Conservation (phyloP, 2,113 vertebrate genomes). For the Indicator maculatus region DNA sequence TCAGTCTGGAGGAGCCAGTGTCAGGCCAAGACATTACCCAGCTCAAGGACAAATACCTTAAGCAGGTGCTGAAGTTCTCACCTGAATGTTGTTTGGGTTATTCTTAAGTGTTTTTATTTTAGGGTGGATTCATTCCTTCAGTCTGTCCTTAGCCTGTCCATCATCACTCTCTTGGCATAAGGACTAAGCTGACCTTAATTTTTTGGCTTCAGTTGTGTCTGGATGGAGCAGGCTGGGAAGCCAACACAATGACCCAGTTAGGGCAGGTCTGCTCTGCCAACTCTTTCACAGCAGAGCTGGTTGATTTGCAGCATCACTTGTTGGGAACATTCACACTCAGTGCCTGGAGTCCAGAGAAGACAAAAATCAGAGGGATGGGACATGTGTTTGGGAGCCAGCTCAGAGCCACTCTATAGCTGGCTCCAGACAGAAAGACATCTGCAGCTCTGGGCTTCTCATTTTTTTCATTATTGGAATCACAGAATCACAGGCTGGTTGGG, state of each 20-base stretch:
- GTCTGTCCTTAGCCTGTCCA: not conserved
- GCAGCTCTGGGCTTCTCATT: not conserved
- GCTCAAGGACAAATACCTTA: not conserved
- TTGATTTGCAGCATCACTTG: not conserved
- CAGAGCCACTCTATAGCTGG: not conserved
- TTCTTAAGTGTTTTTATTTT: not conserved
- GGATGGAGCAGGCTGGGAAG: not conserved
- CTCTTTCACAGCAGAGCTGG: not conserved
- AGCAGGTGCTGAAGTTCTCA: not conserved
- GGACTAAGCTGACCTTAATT: not conserved
- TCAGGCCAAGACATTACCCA: not conserved
- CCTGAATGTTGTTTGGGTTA: not conserved
- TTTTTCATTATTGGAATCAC: not conserved
- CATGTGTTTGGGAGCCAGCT: not conserved
- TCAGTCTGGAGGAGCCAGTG: not conserved
- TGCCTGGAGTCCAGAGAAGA: not conserved
- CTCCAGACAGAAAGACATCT: not conserved
- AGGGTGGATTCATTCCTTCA: not conserved
- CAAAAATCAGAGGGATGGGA: not conserved
- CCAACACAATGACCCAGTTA: not conserved
- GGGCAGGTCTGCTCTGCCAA: not conserved
- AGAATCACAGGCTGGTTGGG: too few relatives aligned
- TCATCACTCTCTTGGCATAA: not conserved
- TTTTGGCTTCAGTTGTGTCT: not conserved
- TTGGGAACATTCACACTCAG: not conserved